Conservation (phyloP, 2,797 vertebrate species). For the Ceryle rudis region DNA sequence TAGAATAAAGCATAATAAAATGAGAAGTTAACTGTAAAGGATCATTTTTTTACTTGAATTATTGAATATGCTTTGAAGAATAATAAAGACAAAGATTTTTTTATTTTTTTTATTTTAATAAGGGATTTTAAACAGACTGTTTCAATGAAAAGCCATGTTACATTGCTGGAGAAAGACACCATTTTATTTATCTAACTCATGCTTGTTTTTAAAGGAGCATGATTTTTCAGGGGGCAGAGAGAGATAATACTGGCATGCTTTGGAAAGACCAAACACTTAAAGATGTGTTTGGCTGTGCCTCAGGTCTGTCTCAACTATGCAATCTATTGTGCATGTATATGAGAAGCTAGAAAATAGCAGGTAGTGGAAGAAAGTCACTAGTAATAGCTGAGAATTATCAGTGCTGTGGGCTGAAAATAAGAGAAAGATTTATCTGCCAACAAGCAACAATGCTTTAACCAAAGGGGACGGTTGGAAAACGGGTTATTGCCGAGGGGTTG, state of each 20-base stretch:
- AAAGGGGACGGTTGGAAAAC: background rate
- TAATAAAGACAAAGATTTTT: background rate
- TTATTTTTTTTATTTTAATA: no score
- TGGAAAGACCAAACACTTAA: background rate
- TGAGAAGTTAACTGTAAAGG: background rate
- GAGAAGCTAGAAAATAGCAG: background rate
- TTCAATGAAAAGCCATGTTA: background rate
- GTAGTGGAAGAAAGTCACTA: background rate
- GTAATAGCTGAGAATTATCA: background rate
- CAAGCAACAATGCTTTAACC: background rate
- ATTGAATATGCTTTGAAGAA: constrained; percentile 27
- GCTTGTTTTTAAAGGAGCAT: background rate
- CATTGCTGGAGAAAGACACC: background rate
- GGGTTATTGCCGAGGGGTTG: background rate
- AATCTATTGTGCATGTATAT: background rate
- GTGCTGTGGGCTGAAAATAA: constrained; percentile 2
- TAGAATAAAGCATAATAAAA: background rate
- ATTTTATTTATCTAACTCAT: background rate
- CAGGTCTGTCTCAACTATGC: background rate
- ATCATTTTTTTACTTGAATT: background rate
- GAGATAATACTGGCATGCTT: background rate
- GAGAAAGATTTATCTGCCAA: background rate
- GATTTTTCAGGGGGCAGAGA: background rate
- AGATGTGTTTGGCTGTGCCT: background rate
- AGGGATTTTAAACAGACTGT: background rate